Base-by-base conservation (phyloP, 2,888 invertebrate species). In the Lagria hirta region DNA sequence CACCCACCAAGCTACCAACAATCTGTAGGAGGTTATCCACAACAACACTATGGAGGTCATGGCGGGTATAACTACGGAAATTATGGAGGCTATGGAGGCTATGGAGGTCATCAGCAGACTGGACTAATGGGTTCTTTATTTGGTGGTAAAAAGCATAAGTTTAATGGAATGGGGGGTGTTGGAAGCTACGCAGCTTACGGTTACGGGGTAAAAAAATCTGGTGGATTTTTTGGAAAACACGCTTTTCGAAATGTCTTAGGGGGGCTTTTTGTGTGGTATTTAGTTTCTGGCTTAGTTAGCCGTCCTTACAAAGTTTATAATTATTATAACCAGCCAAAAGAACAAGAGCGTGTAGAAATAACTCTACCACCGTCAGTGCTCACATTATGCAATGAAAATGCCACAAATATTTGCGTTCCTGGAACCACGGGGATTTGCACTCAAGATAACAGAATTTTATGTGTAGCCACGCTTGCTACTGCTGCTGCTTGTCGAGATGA, bases 371-470 rank as follows among this genome's bases (percentile, higher is more conserved):
- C 66, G 1, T 67, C 68, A 38, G 41, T 60, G 3, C 53, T 70
- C 8, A 63, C 60, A 2, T 45, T 65, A 21, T 70, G 70, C 38
- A 57, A 64, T 30, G 65, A 65, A 43, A 68, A 68, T 43, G 58
- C 57, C 1, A 64, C 62, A 1, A 34, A 51, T n/a, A 45, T 69
- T 21, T 70, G 70, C 48, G 61, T 61, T 6, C 61, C 62, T 43
- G 64, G 64, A 32, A 55, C 66, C 1, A 53, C 56, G 10, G 60
- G 65, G 1, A 55, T 70, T 14, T 70, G 70, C 43, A 68, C 68
- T 2, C 56, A 64, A 5, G 64, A 66, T 30, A 58, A 55, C 13
- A 64, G 65, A 1, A 65, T 69, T 18, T 40, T 69, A 3, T 70
- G 70, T 47, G 68, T 66, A 1, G 56, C 61, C 2, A 62, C 61